These are phyloP conservation scores for Tortricodes alternella DNA, from an alignment of 2,888 invertebrate genomes.

Conservation along the genomic window DNA sequence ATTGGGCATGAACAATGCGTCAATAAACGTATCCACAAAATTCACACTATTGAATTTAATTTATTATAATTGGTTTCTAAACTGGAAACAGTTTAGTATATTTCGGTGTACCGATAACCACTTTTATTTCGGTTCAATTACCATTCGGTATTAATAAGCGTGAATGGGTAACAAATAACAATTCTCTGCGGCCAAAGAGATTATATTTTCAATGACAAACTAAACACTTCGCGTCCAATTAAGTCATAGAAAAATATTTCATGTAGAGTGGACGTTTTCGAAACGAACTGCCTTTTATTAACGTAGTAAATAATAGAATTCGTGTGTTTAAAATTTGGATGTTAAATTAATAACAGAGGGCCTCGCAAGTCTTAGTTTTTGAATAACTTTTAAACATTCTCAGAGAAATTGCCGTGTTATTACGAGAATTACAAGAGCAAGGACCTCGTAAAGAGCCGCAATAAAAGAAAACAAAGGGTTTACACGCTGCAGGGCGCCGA, in stretches of 20 bases:
- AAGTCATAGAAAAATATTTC: no score
- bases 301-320: no score
- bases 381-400: no score
- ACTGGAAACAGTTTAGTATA: slow-evolving; percentile 4
- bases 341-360: neutral
- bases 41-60: slow-evolving; percentile 6
- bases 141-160: neutral
- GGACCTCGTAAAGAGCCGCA: slow-evolving; percentile 54
- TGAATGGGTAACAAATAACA: neutral
- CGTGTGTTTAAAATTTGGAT: neutral
- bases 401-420: neutral
- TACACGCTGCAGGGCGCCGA: slow-evolving; percentile 54
- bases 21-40: slow-evolving; percentile 4
- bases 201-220: no score
- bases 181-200: no score
- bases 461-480: slow-evolving; percentile 64
- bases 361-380: no score
- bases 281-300: no score
- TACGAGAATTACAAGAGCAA: slow-evolving; percentile 55
- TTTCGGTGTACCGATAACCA: neutral
- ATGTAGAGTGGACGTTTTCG: no score
- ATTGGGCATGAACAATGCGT: no score
- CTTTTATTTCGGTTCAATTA: slow-evolving; percentile 16
- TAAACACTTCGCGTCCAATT: no score
- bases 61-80: slow-evolving; percentile 22